Percentiles rank a stretch among this genome's conserved stretches.
Conservation (phyloP, 2,797 vertebrate species). For the Gallinago nigripennis region DNA sequence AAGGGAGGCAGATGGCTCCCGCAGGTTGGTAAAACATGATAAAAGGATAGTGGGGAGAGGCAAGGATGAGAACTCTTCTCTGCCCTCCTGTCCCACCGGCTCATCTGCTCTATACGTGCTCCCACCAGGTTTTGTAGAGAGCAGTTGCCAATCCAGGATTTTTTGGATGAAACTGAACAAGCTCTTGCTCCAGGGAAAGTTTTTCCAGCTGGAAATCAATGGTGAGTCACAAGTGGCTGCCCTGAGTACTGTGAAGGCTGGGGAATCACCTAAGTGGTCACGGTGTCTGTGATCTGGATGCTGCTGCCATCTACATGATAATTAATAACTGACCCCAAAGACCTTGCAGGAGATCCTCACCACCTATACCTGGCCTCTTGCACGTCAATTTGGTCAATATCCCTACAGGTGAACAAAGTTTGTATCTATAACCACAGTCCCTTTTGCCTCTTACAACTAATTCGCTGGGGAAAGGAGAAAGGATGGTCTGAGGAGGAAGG, state of each 20-base stretch:
- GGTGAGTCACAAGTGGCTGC: slow-evolving; percentile 35
- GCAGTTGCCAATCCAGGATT: slow-evolving; percentile 33
- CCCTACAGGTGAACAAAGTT: background rate
- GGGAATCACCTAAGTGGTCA: background rate
- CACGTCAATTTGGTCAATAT: background rate
- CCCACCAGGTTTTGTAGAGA: slow-evolving; percentile 27
- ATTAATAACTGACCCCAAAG: background rate
- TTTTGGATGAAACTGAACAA: slow-evolving; percentile 61
- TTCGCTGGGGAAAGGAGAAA: background rate
- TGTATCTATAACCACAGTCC: background rate
- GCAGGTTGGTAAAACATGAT: slow-evolving; percentile 58
- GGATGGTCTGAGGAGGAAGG: background rate
- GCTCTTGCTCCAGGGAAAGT: slow-evolving; percentile 38
- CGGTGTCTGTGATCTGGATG: background rate
- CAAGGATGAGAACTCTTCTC: background rate
- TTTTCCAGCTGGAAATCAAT: slow-evolving; percentile 51
- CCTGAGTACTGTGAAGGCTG: background rate
- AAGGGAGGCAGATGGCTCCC: slow-evolving; percentile 35
- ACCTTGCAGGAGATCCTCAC: background rate
- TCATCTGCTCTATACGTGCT: background rate
- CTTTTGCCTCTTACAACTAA: background rate
- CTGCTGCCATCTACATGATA: background rate
- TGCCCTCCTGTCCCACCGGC: background rate
- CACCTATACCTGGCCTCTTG: background rate
- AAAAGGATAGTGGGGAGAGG: background rate